phyloP scores from a whole-genome alignment of 2,888 invertebrate genomes.

The Drosophila cracens region DNA sequence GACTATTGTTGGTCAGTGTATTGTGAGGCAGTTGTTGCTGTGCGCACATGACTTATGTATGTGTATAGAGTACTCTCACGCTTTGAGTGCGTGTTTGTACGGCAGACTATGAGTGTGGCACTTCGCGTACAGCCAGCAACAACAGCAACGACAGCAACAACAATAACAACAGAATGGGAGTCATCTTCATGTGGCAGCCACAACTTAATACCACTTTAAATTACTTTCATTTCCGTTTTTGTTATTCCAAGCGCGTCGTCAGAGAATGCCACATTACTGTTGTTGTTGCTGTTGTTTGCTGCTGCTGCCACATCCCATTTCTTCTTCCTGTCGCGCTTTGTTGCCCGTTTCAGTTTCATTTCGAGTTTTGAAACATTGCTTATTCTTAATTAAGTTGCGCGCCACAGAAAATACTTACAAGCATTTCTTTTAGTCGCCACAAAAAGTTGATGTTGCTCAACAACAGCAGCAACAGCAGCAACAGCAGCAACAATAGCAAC shows the following conservation, averaged over 20 bases:
- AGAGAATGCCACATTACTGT: constrained; percentile 26
- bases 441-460: constrained; percentile 28
- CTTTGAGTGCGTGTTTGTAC: constrained; percentile 31
- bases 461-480: neutral
- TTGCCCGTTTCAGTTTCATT: constrained; percentile 38
- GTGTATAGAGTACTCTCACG: constrained; percentile 2
- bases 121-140: constrained; percentile 30
- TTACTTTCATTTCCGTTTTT: constrained; percentile 75
- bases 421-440: constrained; percentile 32
- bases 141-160: neutral
- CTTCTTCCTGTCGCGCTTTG: neutral
- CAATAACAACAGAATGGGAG: constrained; percentile 21
- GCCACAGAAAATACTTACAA: constrained; percentile 39
- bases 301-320: constrained; percentile 17
- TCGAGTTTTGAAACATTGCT: constrained; percentile 60
- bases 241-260: constrained; percentile 72
- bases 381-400: constrained; percentile 71
- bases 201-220: constrained; percentile 74
- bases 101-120: constrained; percentile 31
- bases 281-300: constrained; percentile 1
- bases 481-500: constrained; percentile 16
- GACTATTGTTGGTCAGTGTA: constrained; percentile 3
- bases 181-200: constrained; percentile 41
- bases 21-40: constrained; percentile 10
- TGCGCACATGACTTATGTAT: constrained; percentile 36